Evolutionary conservation across 2,113 vertebrate species (phyloP).

Genomic region (Hirundichthys speculiger): DNA sequence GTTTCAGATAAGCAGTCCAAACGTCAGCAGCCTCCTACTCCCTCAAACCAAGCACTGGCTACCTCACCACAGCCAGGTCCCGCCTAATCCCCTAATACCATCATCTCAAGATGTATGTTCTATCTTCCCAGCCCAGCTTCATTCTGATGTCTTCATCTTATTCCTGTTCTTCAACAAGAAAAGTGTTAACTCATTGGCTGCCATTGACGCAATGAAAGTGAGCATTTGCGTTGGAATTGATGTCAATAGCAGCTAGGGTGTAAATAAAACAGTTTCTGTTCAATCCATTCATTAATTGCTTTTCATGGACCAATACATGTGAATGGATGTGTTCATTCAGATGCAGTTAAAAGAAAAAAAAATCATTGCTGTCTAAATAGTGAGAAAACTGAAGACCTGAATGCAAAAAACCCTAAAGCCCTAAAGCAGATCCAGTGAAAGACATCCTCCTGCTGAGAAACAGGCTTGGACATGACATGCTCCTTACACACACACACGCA

Average conservation of each 20-base stretch:
- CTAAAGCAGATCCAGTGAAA: slow-evolving; percentile 19
- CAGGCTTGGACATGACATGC: slow-evolving; percentile 59
- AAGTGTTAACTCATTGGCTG: too few relatives aligned
- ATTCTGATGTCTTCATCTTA: not conserved
- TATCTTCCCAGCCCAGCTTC: not conserved
- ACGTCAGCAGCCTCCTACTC: not conserved
- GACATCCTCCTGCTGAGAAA: slow-evolving; percentile 16
- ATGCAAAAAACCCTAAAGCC: slow-evolving; percentile 20
- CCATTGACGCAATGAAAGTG: too few relatives aligned
- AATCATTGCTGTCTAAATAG: not conserved
- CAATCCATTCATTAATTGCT: too few relatives aligned
- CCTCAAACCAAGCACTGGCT: slow-evolving; percentile 2
- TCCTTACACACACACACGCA: not conserved
- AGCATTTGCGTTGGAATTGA: too few relatives aligned
- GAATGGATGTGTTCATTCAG: not conserved
- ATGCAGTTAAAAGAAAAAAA: too few relatives aligned
- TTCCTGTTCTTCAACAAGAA: not conserved
- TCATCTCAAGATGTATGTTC: not conserved
- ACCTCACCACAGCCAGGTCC: slow-evolving; percentile 11
- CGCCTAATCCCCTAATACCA: not conserved
- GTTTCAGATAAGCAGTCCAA: not conserved
- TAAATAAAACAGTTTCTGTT: slow-evolving; percentile 65
- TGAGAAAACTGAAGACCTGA: not conserved
- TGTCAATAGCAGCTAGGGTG: too few relatives aligned
- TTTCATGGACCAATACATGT: not conserved